Base-by-base conservation (phyloP, 1,140 invertebrate genomes). In the Ceratoteleas bidentatus region DNA sequence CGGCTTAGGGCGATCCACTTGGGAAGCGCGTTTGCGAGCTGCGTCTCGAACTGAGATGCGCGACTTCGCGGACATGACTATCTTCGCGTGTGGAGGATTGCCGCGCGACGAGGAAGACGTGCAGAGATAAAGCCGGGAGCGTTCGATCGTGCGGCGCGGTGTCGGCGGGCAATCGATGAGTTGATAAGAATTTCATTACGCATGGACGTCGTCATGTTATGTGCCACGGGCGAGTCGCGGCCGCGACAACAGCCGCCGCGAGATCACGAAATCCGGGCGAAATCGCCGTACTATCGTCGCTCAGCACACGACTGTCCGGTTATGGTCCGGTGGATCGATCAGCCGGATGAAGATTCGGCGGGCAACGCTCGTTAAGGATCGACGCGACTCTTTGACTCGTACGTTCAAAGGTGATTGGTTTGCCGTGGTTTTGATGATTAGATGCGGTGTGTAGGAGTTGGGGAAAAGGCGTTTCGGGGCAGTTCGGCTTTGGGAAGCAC, bases 1-100 rank as follows among this genome's bases (percentile, higher is more conserved):
- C 58, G 77, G 85, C 85, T 87, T 86, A 86, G 74, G 74, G 74
- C 77, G 74, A 82, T 78, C 66, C 34, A 62, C 60, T 65, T 79
- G 73, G 49, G 47, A 53, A 72, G 56, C 70, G 52, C 53, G 60
- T 69, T 76, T 85, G 60, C 68, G 47, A 72, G 64, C 64, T 56
- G 6, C 36, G 45, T 60, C 65, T n/a, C n/a, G 34, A 64, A 69
- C 70, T 81, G 73, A 72, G 66, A 81, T 76, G 81, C 64, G 81
- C 81, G 77, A 86, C 85, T 83, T 54, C 40, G 62, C 69, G 76
- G 49, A 36, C 61, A 60, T 36, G 40, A 61, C 83, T 61, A 50
- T 65, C 61, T 73, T 64, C 40, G 60, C 50, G 70, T 73, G 47
- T 47, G 57, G 32, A 56, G 57, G 33, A 69, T 52, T 57, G 45